phyloP scores from a whole-genome alignment of 2,888 invertebrate genomes.

The Abscondita cerata region DNA sequence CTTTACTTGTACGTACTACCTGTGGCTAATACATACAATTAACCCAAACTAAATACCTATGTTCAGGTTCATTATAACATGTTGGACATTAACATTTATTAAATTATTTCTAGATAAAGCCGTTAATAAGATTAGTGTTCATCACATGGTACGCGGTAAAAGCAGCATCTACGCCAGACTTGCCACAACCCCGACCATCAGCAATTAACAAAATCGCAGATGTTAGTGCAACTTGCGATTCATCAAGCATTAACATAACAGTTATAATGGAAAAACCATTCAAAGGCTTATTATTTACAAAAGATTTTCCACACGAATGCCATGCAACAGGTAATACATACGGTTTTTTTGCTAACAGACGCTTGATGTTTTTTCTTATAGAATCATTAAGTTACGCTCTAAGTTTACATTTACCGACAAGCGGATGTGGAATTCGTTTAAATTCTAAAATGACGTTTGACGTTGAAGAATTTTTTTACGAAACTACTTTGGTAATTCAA shows the following conservation, averaged over 20 bases:
- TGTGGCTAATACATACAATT: too few relatives aligned
- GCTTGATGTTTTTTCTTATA: constrained; percentile 30
- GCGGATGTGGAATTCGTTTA: constrained; percentile 75
- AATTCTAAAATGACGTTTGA: constrained; percentile 58
- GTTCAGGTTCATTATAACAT: too few relatives aligned
- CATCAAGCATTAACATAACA: constrained; percentile 67
- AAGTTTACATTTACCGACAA: constrained; percentile 63
- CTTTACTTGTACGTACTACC: too few relatives aligned
- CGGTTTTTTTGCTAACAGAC: constrained; percentile 10
- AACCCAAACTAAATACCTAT: too few relatives aligned
- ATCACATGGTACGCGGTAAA: constrained; percentile 12
- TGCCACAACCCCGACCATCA: constrained; percentile 47
- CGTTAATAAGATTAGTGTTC: not conserved
- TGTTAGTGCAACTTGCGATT: constrained; percentile 69
- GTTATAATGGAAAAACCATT: constrained; percentile 69
- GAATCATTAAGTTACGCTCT: constrained; percentile 43
- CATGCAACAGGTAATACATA: constrained; percentile 63
- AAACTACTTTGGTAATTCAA: constrained; percentile 73
- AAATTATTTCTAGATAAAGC: not conserved
- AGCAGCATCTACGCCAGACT: constrained; percentile 40
- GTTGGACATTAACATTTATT: not conserved
- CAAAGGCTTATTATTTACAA: constrained; percentile 76
- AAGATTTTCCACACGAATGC: constrained; percentile 78
- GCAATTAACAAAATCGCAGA: constrained; percentile 64
- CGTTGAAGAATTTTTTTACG: constrained; percentile 66